Percentiles rank a stretch among this genome's conserved stretches.
Evolutionary conservation across 2,888 invertebrate genomes (phyloP).

Genomic region (Drosophila kokeensis): DNA sequence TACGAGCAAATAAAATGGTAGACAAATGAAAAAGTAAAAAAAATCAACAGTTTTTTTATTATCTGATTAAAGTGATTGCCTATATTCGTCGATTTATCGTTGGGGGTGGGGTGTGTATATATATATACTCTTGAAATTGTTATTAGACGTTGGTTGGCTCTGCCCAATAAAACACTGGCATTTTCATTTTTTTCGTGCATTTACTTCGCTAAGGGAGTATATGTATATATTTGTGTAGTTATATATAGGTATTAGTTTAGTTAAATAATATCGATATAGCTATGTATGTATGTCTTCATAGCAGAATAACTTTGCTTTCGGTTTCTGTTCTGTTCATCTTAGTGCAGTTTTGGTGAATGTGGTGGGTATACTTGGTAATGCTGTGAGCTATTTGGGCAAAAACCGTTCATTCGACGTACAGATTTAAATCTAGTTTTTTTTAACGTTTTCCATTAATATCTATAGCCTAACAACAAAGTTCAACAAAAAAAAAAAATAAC

Average conservation of each 20-base stretch:
- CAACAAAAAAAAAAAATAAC: constrained; percentile 44
- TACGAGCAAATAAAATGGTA: constrained; percentile 55
- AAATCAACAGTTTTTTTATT: not conserved
- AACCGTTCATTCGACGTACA: constrained; percentile 26
- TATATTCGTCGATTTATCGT: not conserved
- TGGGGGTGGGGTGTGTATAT: no score
- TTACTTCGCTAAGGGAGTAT: constrained; percentile 73
- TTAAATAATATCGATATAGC: constrained; percentile 73
- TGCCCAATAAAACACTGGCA: not conserved
- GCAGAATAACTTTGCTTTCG: not conserved
- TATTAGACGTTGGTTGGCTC: not conserved
- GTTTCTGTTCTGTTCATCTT: constrained; percentile 12
- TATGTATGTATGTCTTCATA: constrained; percentile 21
- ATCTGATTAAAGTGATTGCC: not conserved
- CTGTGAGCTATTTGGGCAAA: not conserved
- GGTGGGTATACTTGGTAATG: constrained; percentile 28
- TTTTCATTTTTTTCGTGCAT: constrained; percentile 59
- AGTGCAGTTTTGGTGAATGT: constrained; percentile 37
- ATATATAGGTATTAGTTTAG: constrained; percentile 46
- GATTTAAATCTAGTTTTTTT: constrained; percentile 30
- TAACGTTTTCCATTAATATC: constrained; percentile 29
- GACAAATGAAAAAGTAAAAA: constrained; percentile 36
- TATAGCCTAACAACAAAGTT: constrained; percentile 49
- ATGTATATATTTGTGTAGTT: constrained; percentile 35
- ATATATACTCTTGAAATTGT: no score